Base-by-base conservation (phyloP, 2,888 invertebrate species). In the Lasioglossum zephyrum region DNA sequence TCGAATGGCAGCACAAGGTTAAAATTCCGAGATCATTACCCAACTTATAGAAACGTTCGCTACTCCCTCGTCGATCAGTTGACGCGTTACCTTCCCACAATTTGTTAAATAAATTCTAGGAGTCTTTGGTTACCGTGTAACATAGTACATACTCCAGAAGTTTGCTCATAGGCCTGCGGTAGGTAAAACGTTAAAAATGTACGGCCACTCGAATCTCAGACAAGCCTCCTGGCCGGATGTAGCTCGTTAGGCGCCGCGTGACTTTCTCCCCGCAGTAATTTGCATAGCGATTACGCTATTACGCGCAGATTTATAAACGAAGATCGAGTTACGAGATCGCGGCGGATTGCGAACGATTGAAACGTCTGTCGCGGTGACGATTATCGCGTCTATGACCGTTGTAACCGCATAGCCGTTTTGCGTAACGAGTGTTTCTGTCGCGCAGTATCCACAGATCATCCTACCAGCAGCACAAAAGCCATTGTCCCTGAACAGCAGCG, bases 1-100 rank as follows among this genome's bases (percentile, higher is more conserved):
- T 98, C 85, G 98, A 98, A 94, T 96, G 97, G 95, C 97, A 98
- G 92, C 97, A 98, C 93, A 98, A 98, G 95, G 96, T 96, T 86
- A 53, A 22, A 16, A 22, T 9, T 22, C 18, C n/a, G 26, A 3
- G 49, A 77, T 31, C 49, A 22, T 53, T 73, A 44, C 39, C 31
- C 74, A 70, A 78, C 66, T 78, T 22, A 1, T 9, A 79, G 73
- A 79, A 76, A 77, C 47, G 47, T 79, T 73, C 47, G 11, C 60
- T 72, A 39, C 63, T 26, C 53, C 77, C 85, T 73, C 77, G 26
- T 60, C 69, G 70, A 9, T 44, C 63, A 13, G 22, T 53, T 53
- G 53, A 22, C 49, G 16, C 22, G 5, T 49, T 1, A 18, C 18
- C 49, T 49, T 2, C 0, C 49, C 6, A 18, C 53, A 18, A 53